Conservation (phyloP, 2,797 vertebrate genomes). For the Sebastes nivosus region DNA sequence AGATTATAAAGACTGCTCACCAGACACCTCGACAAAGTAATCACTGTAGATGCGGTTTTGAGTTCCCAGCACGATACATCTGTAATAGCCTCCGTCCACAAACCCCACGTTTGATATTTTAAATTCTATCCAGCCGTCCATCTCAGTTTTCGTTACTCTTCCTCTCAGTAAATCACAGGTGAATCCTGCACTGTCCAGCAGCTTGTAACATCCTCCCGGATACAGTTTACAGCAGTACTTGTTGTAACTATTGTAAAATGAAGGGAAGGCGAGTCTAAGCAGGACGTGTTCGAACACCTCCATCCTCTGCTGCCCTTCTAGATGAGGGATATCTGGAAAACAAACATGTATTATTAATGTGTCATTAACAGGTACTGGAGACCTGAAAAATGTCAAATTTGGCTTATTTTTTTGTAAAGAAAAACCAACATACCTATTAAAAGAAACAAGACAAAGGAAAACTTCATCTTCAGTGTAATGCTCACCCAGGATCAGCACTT, state of each 20-base stretch:
- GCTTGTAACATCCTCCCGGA: slow-evolving; percentile 29
- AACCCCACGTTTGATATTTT: slow-evolving; percentile 61
- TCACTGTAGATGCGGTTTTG: slow-evolving; percentile 52
- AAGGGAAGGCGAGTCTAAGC: slow-evolving; percentile 64
- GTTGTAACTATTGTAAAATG: slow-evolving; percentile 56
- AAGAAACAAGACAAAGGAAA: slow-evolving; percentile 61
- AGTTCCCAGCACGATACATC: slow-evolving; percentile 59
- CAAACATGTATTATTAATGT: slow-evolving; percentile 3
- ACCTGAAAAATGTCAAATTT: neutral
- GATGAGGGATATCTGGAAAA: slow-evolving; percentile 61
- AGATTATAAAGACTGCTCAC: slow-evolving; percentile 58
- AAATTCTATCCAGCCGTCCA: slow-evolving; percentile 69
- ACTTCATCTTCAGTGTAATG: slow-evolving; percentile 68
- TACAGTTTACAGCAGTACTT: slow-evolving; percentile 77
- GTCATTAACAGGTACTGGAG: neutral
- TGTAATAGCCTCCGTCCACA: slow-evolving; percentile 75
- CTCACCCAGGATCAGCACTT: neutral
- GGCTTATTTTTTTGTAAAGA: neutral
- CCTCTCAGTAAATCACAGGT: slow-evolving; percentile 51
- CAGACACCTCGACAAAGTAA: slow-evolving; percentile 62
- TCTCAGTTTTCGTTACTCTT: slow-evolving; percentile 61
- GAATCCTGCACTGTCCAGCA: slow-evolving; percentile 71
- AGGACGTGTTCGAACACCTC: slow-evolving; percentile 55
- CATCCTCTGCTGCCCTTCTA: slow-evolving; percentile 57
- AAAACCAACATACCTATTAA: slow-evolving; percentile 51